Conservation (phyloP, 2,888 invertebrate genomes). For the Petrophora chlorosata region DNA sequence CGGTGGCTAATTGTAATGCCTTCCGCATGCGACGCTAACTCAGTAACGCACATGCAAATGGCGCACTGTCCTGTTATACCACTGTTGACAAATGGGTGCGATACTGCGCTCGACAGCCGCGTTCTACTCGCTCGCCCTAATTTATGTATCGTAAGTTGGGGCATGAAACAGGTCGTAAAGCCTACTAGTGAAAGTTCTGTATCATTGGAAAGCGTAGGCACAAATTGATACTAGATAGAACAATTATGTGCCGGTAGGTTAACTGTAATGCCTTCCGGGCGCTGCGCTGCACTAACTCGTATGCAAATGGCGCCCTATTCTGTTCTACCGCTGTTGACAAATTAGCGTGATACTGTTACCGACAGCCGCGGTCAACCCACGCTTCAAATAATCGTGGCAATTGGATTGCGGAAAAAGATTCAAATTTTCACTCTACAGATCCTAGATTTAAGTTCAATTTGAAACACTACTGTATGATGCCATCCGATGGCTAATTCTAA, state of each 20-base stretch:
- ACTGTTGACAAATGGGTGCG: conserved; percentile 62
- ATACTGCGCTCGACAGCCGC: conserved; percentile 53
- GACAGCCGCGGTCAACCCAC: conserved; percentile 49
- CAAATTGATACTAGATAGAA: too few species aligned
- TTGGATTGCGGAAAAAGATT: too few species aligned
- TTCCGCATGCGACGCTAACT: conserved; percentile 29
- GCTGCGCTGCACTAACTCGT: conserved; percentile 26
- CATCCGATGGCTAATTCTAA: too few species aligned
- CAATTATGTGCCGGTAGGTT: too few species aligned
- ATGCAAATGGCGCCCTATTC: conserved; percentile 40
- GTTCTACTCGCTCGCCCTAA: conserved; percentile 44
- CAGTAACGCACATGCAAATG: conserved; percentile 33
- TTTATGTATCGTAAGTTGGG: too few species aligned
- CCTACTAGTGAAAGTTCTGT: too few species aligned
- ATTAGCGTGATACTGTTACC: conserved; percentile 54
- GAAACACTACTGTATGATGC: too few species aligned
- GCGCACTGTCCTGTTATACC: conserved; percentile 48
- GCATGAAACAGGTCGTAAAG: too few species aligned
- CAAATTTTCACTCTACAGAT: too few species aligned
- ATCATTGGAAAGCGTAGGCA: too few species aligned
- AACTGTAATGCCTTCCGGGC: conserved; percentile 40
- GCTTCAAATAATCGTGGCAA: too few species aligned
- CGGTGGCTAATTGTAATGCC: conserved; percentile 38
- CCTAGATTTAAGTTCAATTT: too few species aligned
- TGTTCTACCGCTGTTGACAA: conserved; percentile 60